phyloP scores from a whole-genome alignment of 2,888 invertebrate genomes.

The Lydus trimaculatus region DNA sequence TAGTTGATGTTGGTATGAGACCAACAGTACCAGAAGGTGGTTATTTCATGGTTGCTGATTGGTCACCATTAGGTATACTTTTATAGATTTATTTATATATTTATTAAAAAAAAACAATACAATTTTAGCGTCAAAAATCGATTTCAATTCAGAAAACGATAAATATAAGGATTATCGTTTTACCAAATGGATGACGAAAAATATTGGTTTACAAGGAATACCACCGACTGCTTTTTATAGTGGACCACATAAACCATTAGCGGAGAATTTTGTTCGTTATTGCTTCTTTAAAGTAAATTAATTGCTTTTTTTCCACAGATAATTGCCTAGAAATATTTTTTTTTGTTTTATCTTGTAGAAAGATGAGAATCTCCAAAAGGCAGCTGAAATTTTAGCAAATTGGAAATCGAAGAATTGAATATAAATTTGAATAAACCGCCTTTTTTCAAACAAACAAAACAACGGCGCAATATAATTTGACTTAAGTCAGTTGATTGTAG shows the following conservation, averaged over 20 bases:
- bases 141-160: constrained; percentile 74
- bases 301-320: constrained; percentile 5
- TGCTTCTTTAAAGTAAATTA: constrained; percentile 89
- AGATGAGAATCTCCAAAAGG: constrained; percentile 75
- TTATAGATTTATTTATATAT: constrained; percentile 13
- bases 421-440: constrained; percentile 9
- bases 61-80: constrained; percentile 72
- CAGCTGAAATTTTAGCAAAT: constrained; percentile 69
- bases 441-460: not conserved
- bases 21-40: constrained; percentile 96
- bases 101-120: not conserved
- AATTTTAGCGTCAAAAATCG: constrained; percentile 69
- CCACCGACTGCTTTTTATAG: constrained; percentile 96
- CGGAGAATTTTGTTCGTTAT: constrained; percentile 87
- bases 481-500: not conserved
- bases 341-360: constrained; percentile 65
- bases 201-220: constrained; percentile 90
- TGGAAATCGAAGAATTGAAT: constrained; percentile 60
- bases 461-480: too few relatives aligned
- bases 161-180: constrained; percentile 87
- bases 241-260: constrained; percentile 77
- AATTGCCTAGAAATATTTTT: constrained; percentile 24
- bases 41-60: constrained; percentile 97
- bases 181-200: constrained; percentile 95
- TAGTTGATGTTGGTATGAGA: constrained; percentile 82